Conservation (phyloP, 2,113 vertebrate species). For the Dendropsophus ebraccatus region DNA sequence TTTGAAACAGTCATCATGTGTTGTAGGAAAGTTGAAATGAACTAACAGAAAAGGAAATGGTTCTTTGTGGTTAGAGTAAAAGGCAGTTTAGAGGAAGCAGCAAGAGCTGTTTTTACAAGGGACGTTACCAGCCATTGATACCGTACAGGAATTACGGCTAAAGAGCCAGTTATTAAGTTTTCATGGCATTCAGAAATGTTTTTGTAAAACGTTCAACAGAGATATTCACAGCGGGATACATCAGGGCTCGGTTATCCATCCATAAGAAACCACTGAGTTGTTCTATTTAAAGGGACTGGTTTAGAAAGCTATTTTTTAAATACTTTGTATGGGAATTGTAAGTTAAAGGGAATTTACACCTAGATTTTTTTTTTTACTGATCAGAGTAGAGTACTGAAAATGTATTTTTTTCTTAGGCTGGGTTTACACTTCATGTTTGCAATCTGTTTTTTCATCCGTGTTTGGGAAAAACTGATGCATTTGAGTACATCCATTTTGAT, state of each 20-base stretch:
- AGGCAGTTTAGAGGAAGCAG: constrained; percentile 39
- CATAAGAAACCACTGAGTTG: background rate
- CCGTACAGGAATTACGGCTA: constrained; percentile 28
- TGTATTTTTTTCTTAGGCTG: too few relatives aligned
- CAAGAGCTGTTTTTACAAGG: constrained; percentile 28
- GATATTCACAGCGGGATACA: background rate
- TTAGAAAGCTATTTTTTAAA: background rate
- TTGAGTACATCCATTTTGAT: too few relatives aligned
- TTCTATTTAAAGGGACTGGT: background rate
- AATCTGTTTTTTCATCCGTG: too few relatives aligned
- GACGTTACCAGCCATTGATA: constrained; percentile 44
- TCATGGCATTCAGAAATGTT: constrained; percentile 22
- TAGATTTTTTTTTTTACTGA: too few relatives aligned
- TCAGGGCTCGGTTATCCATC: background rate
- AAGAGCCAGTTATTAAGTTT: constrained; percentile 11
- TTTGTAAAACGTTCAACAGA: background rate
- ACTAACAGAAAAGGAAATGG: constrained; percentile 33
- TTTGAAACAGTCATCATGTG: constrained; percentile 42
- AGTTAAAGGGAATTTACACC: too few relatives aligned
- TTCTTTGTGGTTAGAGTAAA: constrained; percentile 47
- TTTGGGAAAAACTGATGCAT: too few relatives aligned
- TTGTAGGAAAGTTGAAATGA: constrained; percentile 36
- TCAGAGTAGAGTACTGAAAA: too few relatives aligned
- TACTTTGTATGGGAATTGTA: background rate
- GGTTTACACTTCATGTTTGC: too few relatives aligned